Conservation (phyloP, 64 coral and sea anemone species). For the Stichodactyla mertensii region DNA sequence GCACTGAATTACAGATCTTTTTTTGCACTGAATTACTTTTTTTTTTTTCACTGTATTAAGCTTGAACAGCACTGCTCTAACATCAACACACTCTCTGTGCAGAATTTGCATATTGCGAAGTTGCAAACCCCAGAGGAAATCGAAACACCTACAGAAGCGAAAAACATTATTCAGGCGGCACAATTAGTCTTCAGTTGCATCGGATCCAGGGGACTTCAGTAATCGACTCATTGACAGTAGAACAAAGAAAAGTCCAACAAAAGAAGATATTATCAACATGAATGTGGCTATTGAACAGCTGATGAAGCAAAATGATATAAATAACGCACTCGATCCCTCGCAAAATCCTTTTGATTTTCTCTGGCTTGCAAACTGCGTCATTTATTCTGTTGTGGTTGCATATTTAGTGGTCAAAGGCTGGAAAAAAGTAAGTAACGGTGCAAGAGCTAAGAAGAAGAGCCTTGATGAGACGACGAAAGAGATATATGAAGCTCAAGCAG, state of each 20-base stretch:
- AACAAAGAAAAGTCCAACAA: conserved; percentile 22
- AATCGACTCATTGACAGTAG: conserved; percentile 25
- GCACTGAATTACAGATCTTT: too few relatives aligned
- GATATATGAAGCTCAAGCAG: too few relatives aligned
- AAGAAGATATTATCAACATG: not conserved
- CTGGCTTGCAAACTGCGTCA: not conserved
- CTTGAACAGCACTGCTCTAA: too few relatives aligned
- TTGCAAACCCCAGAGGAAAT: conserved; percentile 11
- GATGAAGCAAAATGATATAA: conserved; percentile 14
- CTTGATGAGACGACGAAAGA: too few relatives aligned
- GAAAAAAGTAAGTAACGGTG: not conserved
- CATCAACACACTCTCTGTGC: not conserved
- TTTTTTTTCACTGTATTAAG: too few relatives aligned
- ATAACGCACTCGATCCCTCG: not conserved
- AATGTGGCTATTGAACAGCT: too few relatives aligned
- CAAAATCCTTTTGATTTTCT: not conserved
- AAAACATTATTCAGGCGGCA: conserved; percentile 21
- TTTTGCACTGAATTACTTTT: too few relatives aligned
- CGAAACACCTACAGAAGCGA: conserved; percentile 1
- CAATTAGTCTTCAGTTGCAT: not conserved
- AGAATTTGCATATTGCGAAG: conserved; percentile 16
- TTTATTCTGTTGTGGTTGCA: not conserved
- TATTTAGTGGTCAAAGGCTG: not conserved
- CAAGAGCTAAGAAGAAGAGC: not conserved
- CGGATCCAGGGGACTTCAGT: not conserved